Evolutionary conservation across 1,140 invertebrate species (phyloP).

Genomic region (Hetaerina americana): DNA sequence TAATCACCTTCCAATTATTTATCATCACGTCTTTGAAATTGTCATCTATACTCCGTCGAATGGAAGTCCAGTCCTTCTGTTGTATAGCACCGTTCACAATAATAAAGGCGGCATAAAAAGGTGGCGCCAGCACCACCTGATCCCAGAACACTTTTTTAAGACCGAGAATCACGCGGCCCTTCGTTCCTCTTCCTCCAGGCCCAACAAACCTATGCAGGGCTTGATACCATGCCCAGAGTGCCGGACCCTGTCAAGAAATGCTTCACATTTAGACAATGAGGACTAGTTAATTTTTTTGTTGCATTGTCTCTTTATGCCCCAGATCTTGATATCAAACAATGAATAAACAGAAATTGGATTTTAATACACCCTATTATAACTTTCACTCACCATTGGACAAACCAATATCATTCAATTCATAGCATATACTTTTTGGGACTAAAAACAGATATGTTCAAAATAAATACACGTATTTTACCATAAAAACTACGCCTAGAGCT

Average conservation of each 20-base stretch:
- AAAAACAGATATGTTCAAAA: too few species aligned
- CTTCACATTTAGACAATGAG: too few species aligned
- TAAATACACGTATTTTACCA: not conserved
- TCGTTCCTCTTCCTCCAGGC: not conserved
- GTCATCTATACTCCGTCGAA: not conserved
- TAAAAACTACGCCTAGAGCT: not conserved
- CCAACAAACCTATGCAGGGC: not conserved
- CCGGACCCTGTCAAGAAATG: constrained; percentile 4
- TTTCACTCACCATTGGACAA: too few species aligned
- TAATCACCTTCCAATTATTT: constrained; percentile 7
- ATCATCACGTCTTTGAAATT: constrained; percentile 4
- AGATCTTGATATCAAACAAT: not conserved
- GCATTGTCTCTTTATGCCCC: too few species aligned
- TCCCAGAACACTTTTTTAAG: constrained; percentile 3
- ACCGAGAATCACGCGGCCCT: not conserved
- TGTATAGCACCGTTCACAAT: not conserved
- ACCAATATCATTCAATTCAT: too few species aligned
- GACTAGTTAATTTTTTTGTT: too few species aligned
- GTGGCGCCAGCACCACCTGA: constrained; percentile 3
- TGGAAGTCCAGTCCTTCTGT: not conserved
- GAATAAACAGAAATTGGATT: too few species aligned
- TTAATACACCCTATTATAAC: too few species aligned
- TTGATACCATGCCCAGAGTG: constrained; percentile 6
- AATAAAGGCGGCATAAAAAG: constrained; percentile 4
- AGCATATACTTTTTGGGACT: too few species aligned